These are phyloP conservation scores for Trimorus sp. DNA, from an alignment of 2,888 invertebrate genomes.

Conservation along the genomic window DNA sequence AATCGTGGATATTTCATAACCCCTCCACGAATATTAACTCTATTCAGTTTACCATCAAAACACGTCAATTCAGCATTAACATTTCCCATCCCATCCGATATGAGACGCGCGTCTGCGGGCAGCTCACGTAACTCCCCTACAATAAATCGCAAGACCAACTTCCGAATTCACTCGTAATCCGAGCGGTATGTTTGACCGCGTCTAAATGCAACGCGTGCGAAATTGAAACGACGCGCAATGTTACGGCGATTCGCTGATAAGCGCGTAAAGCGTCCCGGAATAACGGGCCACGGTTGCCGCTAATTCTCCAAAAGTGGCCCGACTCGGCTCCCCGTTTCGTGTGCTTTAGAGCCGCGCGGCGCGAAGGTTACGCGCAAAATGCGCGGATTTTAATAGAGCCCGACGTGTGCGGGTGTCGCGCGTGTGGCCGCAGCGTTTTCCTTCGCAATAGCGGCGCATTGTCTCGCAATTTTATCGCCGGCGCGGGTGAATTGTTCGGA, in stretches of 20 bases:
- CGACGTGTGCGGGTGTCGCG: constrained; percentile 62
- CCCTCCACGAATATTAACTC: too few species aligned
- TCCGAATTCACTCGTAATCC: constrained; percentile 29
- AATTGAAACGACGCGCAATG: constrained; percentile 44
- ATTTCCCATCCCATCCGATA: too few species aligned
- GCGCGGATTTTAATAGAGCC: constrained; percentile 58
- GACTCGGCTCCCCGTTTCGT: constrained; percentile 50
- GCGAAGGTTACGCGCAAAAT: constrained; percentile 59
- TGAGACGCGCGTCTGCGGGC: too few species aligned
- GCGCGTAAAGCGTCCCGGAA: constrained; percentile 45
- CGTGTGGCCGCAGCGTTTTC: constrained; percentile 58
- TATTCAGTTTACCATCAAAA: too few species aligned
- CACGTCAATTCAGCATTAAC: too few species aligned
- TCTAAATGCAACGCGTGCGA: constrained; percentile 38
- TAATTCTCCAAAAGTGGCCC: constrained; percentile 54
- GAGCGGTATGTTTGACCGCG: constrained; percentile 29
- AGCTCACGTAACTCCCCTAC: neutral
- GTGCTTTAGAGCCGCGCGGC: constrained; percentile 53
- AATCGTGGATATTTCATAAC: too few species aligned
- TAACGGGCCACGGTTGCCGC: constrained; percentile 47
- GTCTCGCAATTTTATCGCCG: constrained; percentile 40
- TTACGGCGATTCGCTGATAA: constrained; percentile 58
- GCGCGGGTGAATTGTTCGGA: constrained; percentile 34
- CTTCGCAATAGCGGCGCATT: constrained; percentile 23
- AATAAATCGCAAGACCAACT: constrained; percentile 2